phyloP scores from a whole-genome alignment of 2,113 vertebrate species.

The Cervus canadensis region DNA sequence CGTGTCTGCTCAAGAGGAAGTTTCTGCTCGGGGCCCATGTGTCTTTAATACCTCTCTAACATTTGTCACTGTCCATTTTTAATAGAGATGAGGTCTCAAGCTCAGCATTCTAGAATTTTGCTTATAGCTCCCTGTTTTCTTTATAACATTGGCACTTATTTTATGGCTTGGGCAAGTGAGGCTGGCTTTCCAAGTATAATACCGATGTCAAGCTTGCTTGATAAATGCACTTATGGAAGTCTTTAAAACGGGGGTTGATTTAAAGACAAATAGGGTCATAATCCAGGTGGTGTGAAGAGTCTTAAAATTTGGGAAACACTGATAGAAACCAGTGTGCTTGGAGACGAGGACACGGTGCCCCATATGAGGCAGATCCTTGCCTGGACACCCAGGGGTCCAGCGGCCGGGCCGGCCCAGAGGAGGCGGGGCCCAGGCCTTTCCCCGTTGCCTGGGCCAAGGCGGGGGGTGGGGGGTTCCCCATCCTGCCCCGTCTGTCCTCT shows the following conservation, averaged over 20 bases:
- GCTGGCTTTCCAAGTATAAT: background rate
- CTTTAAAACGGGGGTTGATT: background rate
- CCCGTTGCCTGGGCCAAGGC: accelerated
- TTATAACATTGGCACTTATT: background rate
- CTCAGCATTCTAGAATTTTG: background rate
- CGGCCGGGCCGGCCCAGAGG: background rate
- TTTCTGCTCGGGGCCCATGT: background rate
- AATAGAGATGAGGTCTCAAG: background rate
- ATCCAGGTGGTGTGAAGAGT: background rate
- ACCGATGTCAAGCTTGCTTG: background rate
- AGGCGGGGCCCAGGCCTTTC: background rate
- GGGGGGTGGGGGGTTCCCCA: background rate
- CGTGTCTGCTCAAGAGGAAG: background rate
- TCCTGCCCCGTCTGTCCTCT: background rate
- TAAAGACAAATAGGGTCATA: background rate
- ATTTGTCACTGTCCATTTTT: conserved; percentile 8
- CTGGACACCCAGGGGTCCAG: accelerated
- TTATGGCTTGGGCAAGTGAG: background rate
- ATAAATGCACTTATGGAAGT: background rate
- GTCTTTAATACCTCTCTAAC: background rate
- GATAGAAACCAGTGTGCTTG: background rate
- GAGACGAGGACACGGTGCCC: accelerated
- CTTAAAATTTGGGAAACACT: background rate
- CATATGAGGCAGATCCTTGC: background rate
- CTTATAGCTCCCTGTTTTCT: background rate